These are phyloP conservation scores for Pipistrellus kuhlii DNA, from an alignment of 2,797 vertebrate species.

Conservation along the genomic window DNA sequence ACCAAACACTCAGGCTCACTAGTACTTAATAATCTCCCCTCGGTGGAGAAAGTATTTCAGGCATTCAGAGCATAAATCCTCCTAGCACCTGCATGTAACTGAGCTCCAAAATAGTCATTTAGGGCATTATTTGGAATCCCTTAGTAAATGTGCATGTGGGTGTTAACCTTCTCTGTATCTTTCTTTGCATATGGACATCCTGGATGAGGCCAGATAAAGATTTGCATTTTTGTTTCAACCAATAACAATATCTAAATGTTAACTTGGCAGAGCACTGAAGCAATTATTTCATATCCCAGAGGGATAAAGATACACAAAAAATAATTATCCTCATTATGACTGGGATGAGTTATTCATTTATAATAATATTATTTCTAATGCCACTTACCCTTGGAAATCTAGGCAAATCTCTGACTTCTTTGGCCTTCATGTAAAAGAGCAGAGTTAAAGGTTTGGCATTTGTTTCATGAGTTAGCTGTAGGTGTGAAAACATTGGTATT, in stretches of 20 bases:
- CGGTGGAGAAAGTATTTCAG: conserved; percentile 89
- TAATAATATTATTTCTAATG: conserved; percentile 73
- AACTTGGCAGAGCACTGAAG: conserved; percentile 70
- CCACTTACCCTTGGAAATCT: conserved; percentile 67
- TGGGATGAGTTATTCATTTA: conserved; percentile 72
- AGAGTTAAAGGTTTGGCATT: conserved; percentile 1
- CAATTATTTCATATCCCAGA: conserved; percentile 85
- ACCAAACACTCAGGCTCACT: conserved; percentile 83
- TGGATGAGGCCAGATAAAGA: conserved; percentile 82
- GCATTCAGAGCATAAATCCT: conserved; percentile 88
- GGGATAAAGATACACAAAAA: conserved; percentile 82
- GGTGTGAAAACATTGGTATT: background rate
- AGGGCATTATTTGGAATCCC: conserved; percentile 86
- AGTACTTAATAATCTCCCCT: conserved; percentile 88
- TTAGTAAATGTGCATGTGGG: conserved; percentile 83
- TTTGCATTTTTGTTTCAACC: conserved; percentile 85
- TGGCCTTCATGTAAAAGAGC: conserved; percentile 49
- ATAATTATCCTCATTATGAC: conserved; percentile 81
- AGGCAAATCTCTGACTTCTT: conserved; percentile 63
- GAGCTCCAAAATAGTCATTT: conserved; percentile 87
- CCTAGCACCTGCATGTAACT: conserved; percentile 89
- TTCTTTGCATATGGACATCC: conserved; percentile 81
- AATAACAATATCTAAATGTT: conserved; percentile 85
- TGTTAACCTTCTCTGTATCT: conserved; percentile 85
- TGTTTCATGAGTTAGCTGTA: background rate